These are phyloP conservation scores for Sternarchorhynchus goeldii DNA, from an alignment of 2,797 vertebrate species.

Conservation along the genomic window DNA sequence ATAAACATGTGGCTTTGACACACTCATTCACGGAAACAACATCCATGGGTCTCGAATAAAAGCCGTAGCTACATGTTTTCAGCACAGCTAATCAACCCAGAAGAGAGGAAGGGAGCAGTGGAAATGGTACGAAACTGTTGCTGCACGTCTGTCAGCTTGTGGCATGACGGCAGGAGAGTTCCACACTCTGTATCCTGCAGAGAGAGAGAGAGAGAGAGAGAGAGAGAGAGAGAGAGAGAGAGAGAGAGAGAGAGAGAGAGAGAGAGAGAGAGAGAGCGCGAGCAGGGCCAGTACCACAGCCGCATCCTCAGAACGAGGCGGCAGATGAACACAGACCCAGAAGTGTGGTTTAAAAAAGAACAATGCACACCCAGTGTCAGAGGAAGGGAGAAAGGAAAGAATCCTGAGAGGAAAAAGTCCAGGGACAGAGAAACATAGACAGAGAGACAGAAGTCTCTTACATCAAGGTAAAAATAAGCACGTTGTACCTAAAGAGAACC, in stretches of 20 bases:
- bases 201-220: neutral
- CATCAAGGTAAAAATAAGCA: slow-evolving; percentile 78
- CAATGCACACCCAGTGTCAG: slow-evolving; percentile 32
- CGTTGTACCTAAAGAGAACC: slow-evolving; percentile 75
- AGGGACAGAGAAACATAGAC: slow-evolving; percentile 22
- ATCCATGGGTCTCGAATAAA: slow-evolving; percentile 22
- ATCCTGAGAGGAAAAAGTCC: slow-evolving; percentile 12
- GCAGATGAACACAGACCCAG: slow-evolving; percentile 12
- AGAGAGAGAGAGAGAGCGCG: no score
- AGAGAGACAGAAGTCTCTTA: slow-evolving; percentile 50
- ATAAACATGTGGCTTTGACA: slow-evolving; percentile 48
- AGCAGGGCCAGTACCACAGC: neutral
- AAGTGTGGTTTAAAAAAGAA: slow-evolving; percentile 29
- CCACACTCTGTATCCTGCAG: slow-evolving; percentile 35
- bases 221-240: no score
- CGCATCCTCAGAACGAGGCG: slow-evolving; percentile 24
- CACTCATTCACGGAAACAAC: slow-evolving; percentile 31
- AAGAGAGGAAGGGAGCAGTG: neutral
- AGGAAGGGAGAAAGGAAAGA: slow-evolving; percentile 20
- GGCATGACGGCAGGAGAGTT: slow-evolving; percentile 24
- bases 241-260: neutral
- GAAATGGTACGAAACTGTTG: slow-evolving; percentile 29
- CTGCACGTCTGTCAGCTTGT: slow-evolving; percentile 17
- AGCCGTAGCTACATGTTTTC: slow-evolving; percentile 19
- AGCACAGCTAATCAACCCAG: neutral